Base-by-base conservation (phyloP, 2,888 invertebrate genomes). In the Agonopterix subpropinquella region DNA sequence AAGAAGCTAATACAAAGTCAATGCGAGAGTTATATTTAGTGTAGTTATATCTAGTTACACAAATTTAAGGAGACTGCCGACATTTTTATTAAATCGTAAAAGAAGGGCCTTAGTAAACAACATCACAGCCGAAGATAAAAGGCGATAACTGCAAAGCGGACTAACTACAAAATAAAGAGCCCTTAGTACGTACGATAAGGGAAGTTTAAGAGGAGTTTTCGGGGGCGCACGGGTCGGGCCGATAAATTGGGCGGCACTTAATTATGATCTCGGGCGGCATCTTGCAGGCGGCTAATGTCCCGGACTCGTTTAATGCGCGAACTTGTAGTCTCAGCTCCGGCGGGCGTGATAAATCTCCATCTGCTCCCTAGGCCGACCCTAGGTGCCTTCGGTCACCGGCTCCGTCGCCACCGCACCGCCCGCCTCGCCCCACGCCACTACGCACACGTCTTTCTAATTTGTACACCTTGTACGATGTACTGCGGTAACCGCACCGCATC, bases 191-290 rank as follows among this genome's bases (percentile, higher is more conserved):
- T 77, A 76, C 81, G 87, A 87, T 87, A 87, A 87, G 86, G 74
- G 77, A 84, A 86, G 76, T 86, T 87, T 82, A 80, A 81, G 83
- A 79, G 80, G 80, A 84, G 83, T 86, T 85, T 79, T 65, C 62
- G 73, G 78, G 28, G 71, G 71, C 73, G 80, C 71, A 76, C 77
- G 84, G 86, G 85, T 84, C 86, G 84, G 74, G 70, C 87, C 88
- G 83, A 88, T 88, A 88, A 87, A 88, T 88, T 85, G 87, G 86
- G 82, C 82, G 84, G 84, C 86, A 87, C 85, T 88, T 88, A 88
- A 88, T 88, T 88, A 88, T 86, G 87, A 88, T 87, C 86, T 86
- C 79, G 86, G 83, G 83, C 82, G 85, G 88, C 87, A 87, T 87
- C 86, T 88, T 87, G 87, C 87, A 86, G 75, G 77, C 80, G 81